Conservation (phyloP, 2,797 vertebrate species). For the Pangasius krempfi region DNA sequence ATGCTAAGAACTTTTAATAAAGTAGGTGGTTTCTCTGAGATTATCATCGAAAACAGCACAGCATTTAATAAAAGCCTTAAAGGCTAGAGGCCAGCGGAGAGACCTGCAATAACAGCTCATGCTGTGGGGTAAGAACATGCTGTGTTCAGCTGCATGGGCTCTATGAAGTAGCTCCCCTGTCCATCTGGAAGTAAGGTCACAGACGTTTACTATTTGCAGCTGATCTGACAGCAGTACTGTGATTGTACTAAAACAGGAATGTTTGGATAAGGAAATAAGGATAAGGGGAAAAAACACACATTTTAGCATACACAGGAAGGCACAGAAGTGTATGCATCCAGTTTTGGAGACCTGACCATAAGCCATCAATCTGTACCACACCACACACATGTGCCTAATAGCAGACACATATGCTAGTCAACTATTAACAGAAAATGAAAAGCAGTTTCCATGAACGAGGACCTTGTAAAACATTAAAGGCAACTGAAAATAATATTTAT, state of each 20-base stretch:
- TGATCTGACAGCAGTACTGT: not conserved
- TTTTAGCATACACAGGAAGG: not conserved
- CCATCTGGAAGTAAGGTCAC: constrained; percentile 33
- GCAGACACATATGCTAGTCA: not conserved
- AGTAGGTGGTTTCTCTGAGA: not conserved
- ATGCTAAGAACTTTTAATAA: not conserved
- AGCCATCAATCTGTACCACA: constrained; percentile 57
- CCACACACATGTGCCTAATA: constrained; percentile 42
- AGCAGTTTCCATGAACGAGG: constrained; percentile 20
- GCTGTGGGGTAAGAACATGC: constrained; percentile 44
- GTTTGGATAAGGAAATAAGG: not conserved
- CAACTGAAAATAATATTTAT: constrained; percentile 28
- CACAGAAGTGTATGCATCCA: constrained; percentile 49
- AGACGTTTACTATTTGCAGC: constrained; percentile 7
- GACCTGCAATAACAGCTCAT: constrained; percentile 13
- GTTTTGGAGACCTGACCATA: constrained; percentile 54
- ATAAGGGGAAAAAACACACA: not conserved
- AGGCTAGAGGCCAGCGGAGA: not conserved
- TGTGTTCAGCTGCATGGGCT: constrained; percentile 32
- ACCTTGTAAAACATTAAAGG: not conserved
- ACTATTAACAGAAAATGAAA: constrained; percentile 23
- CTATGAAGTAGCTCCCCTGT: constrained; percentile 16
- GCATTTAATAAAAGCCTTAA: not conserved
- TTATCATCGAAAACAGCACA: not conserved
- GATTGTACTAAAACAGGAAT: constrained; percentile 36